Conservation (phyloP, 2,113 vertebrate genomes). For the Leucosticte australis region DNA sequence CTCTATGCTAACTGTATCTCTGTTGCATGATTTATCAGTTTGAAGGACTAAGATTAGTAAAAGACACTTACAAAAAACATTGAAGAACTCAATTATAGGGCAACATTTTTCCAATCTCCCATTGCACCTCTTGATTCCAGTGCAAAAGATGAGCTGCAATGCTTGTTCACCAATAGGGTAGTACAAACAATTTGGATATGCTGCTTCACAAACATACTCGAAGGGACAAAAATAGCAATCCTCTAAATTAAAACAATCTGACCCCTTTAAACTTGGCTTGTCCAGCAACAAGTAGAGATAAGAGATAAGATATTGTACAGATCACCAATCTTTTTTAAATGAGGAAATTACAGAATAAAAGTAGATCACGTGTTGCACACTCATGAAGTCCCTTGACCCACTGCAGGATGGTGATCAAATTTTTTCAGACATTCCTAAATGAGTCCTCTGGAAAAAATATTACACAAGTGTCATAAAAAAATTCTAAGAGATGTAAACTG, state of each 20-base stretch:
- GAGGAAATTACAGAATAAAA: background rate
- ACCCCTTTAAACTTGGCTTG: background rate
- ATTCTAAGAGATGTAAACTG: background rate
- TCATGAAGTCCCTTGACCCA: background rate
- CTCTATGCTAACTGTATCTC: background rate
- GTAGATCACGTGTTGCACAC: background rate
- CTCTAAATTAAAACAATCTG: background rate
- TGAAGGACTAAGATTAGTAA: background rate
- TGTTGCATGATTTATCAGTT: background rate
- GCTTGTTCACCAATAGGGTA: background rate
- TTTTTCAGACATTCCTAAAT: background rate
- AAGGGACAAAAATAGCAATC: background rate
- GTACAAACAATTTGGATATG: background rate
- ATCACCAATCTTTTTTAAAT: background rate
- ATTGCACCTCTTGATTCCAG: background rate
- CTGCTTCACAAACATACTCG: background rate
- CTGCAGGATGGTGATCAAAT: accelerated
- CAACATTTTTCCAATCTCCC: background rate
- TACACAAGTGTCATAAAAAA: background rate
- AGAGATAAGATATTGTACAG: background rate
- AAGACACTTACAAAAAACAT: background rate
- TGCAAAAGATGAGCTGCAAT: background rate
- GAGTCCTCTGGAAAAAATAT: background rate
- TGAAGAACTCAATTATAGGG: background rate
- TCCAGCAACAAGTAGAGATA: background rate